Conservation (phyloP, 1,140 invertebrate genomes). For the Tetramorium alpestre region DNA sequence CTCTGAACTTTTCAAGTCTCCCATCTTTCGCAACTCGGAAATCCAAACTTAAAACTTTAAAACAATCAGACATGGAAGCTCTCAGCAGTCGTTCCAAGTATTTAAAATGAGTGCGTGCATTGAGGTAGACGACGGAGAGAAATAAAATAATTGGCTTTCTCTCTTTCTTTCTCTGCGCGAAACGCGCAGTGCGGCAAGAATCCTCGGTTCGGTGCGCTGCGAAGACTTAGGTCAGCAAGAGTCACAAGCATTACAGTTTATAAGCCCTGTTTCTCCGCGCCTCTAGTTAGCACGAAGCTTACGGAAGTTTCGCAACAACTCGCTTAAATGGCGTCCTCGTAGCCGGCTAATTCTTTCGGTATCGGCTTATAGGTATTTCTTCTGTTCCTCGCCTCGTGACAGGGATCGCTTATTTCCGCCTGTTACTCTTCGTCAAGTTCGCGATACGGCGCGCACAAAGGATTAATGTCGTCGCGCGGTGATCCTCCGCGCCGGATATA, state of each 20-base stretch:
- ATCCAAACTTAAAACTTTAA: conserved; percentile 17
- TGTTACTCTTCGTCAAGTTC: conserved; percentile 47
- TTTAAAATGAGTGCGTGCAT: conserved; percentile 11
- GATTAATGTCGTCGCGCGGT: conserved; percentile 45
- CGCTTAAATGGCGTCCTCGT: conserved; percentile 50
- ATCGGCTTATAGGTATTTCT: conserved; percentile 55
- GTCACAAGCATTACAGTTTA: conserved; percentile 45
- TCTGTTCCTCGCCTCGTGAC: conserved; percentile 46
- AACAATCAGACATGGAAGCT: background rate
- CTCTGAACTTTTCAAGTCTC: conserved; percentile 1
- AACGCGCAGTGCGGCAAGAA: background rate
- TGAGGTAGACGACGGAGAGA: background rate
- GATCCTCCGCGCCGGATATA: conserved; percentile 39
- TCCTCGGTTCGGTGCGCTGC: background rate
- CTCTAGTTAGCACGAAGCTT: conserved; percentile 42
- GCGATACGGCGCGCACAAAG: conserved; percentile 51
- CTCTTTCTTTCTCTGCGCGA: too few relatives aligned
- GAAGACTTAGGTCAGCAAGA: conserved; percentile 26
- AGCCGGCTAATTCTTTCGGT: conserved; percentile 51
- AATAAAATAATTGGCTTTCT: conserved; percentile 28
- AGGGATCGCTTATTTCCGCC: conserved; percentile 57
- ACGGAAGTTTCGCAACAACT: conserved; percentile 43
- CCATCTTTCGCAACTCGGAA: background rate
- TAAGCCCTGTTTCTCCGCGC: conserved; percentile 5
- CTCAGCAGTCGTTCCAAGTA: background rate